Conservation (phyloP, 2,888 invertebrate species). For the Eueremaeus valkanovi region DNA sequence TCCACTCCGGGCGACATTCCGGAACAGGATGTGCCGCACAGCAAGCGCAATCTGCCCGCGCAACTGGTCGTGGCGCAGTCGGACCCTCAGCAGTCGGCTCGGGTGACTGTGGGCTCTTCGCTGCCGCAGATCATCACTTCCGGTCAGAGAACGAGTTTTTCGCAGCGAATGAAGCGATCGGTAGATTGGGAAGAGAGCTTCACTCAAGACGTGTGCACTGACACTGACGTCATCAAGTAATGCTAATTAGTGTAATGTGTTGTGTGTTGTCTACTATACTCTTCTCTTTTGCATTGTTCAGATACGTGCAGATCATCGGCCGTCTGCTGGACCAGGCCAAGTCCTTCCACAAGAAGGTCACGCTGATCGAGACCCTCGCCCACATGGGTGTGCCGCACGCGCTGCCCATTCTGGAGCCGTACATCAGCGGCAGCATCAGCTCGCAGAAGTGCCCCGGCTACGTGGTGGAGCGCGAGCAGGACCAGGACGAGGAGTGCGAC, state of each 20-base stretch:
- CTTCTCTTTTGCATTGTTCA: too few species aligned
- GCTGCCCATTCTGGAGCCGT: constrained; percentile 43
- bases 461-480: neutral
- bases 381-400: constrained; percentile 43
- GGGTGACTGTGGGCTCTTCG: constrained; percentile 8
- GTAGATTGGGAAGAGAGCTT: neutral
- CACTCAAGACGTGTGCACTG: constrained; percentile 7
- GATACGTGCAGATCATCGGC: constrained; percentile 37
- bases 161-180: constrained; percentile 27
- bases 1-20: constrained; percentile 38
- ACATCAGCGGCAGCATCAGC: constrained; percentile 36
- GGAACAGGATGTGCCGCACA: constrained; percentile 8
- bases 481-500: constrained; percentile 41
- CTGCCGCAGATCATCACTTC: neutral
- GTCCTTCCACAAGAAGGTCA: constrained; percentile 42
- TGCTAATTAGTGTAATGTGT: too few species aligned
- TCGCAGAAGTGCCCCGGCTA: constrained; percentile 12
- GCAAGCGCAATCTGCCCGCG: constrained; percentile 18
- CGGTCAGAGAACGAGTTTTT: constrained; percentile 17
- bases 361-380: constrained; percentile 46
- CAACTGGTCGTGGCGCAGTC: neutral
- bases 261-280: too few species aligned
- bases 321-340: constrained; percentile 15
- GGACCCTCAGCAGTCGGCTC: neutral
- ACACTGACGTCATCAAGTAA: constrained; percentile 32